These are phyloP conservation scores for Chorisops tibialis DNA, from an alignment of 2,888 invertebrate species.

Conservation along the genomic window DNA sequence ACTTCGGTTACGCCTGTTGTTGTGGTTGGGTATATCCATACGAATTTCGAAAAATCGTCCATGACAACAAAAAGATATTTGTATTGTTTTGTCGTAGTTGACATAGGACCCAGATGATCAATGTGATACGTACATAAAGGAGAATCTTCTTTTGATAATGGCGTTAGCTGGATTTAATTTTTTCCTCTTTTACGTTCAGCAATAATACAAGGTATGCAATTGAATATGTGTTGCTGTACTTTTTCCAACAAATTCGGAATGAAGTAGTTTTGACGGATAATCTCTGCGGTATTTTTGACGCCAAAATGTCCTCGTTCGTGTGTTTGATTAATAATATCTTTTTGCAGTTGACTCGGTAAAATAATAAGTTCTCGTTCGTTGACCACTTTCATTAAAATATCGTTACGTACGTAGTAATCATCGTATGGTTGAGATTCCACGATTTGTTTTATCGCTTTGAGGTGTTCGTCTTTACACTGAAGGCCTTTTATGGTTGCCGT, in stretches of 20 bases:
- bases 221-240: background rate
- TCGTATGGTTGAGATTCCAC: background rate
- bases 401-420: background rate
- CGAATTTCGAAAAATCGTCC: no score
- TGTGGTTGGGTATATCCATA: no score
- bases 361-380: background rate
- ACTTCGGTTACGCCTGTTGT: no score
- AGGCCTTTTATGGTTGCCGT: background rate
- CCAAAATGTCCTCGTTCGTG: slow-evolving; percentile 14
- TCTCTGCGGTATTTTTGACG: background rate
- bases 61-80: no score
- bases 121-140: no score
- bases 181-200: slow-evolving; percentile 37
- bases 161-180: slow-evolving; percentile 40
- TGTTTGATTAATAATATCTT: background rate
- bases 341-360: background rate
- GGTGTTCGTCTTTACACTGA: background rate
- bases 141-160: slow-evolving; percentile 38
- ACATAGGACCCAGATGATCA: no score
- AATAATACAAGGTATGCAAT: background rate
- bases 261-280: slow-evolving; percentile 2
- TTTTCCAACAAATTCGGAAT: background rate
- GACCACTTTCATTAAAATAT: background rate
- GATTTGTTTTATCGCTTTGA: background rate
- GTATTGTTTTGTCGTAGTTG: no score